Percentiles rank a stretch among this genome's conserved stretches.
These are phyloP conservation scores for Cuniculus paca DNA, from an alignment of 2,797 vertebrate species.

Conservation along the genomic window DNA sequence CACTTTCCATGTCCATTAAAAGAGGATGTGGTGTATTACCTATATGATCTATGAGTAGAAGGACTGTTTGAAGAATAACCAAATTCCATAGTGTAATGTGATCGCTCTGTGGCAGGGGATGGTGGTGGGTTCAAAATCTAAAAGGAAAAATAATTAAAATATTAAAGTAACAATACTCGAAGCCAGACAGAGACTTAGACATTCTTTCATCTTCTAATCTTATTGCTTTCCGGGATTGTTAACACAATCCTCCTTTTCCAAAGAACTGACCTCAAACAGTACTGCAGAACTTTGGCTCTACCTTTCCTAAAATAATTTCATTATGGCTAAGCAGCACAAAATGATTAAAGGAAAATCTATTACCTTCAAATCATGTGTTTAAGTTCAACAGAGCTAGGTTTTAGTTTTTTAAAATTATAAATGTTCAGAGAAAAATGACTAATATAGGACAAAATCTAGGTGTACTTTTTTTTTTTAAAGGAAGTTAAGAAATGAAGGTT, in stretches of 20 bases:
- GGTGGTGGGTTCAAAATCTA: slow-evolving; percentile 99
- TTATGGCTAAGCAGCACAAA: not conserved
- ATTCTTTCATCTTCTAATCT: not conserved
- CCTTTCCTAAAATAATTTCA: not conserved
- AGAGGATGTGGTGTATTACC: slow-evolving; percentile 88
- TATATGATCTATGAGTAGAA: slow-evolving; percentile 98
- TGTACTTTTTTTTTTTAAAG: not conserved
- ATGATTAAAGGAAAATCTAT: not conserved
- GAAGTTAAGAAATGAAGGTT: not conserved
- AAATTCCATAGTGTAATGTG: slow-evolving; percentile 98
- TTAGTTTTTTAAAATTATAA: not conserved
- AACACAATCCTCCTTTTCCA: not conserved
- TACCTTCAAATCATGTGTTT: not conserved
- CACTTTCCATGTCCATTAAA: not conserved
- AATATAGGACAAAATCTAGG: slow-evolving; percentile 14
- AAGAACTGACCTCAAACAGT: not conserved
- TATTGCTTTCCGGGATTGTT: not conserved
- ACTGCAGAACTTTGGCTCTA: not conserved
- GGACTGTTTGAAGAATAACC: slow-evolving; percentile 99
- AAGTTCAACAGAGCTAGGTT: not conserved
- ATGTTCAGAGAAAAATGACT: slow-evolving; percentile 24
- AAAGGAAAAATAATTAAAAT: slow-evolving; percentile 58
- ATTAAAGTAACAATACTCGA: slow-evolving; percentile 12
- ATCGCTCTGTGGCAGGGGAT: slow-evolving; percentile 97
- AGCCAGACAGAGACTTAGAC: not conserved